Base-by-base conservation (phyloP, 2,888 invertebrate genomes). In the Hirtodrosophila cameraria region DNA sequence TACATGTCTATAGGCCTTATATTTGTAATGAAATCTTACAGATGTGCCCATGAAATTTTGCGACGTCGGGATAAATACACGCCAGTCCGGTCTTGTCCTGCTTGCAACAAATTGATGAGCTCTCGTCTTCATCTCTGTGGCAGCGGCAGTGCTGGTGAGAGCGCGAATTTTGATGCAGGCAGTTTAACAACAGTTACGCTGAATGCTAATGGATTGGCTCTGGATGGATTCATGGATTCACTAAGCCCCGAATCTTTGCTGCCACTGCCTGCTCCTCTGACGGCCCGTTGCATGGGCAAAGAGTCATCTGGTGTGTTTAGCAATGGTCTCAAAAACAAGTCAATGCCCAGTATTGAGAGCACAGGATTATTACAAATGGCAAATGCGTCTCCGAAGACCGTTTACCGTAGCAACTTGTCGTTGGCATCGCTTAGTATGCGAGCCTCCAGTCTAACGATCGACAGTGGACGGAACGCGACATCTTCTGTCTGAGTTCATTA, bases 31-130 rank as follows among this genome's bases (percentile, higher is more conserved):
- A 7, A 11, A 12, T 16, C 7, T 20, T 59, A 0, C 28, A 89
- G 94, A 89, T 94, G 94, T 89, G 94, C 94, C 53, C 93, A 94
- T 81, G 94, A 94, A 77, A 92, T 95, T 42, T 90, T 94, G 73
- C 91, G 93, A 30, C 92, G 93, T 53, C 92, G 86, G 31, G 86
- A 93, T 61, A 94, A 94, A 79, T 94, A 93, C 84, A 93, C 93
- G 84, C 92, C 93, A 86, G 93, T 93, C 66, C 92, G 94, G 16
- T 92, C 93, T 18, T 95, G 95, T 85, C 95, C 95, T 1, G 94
- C 94, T 77, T 95, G 94, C 83, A 94, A 94, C 86, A 93, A 94
- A 75, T 92, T 94, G 43, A 92, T 93, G 63, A 93, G 93, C 86
- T 94, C 94, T 38, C 92, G 94, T 41, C 90, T 94, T 60, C 94